A percentile compares a stretch with the other conserved stretches of the same genome.
Conservation (phyloP, 2,113 vertebrate species). For the Cochlearius cochlearius region DNA sequence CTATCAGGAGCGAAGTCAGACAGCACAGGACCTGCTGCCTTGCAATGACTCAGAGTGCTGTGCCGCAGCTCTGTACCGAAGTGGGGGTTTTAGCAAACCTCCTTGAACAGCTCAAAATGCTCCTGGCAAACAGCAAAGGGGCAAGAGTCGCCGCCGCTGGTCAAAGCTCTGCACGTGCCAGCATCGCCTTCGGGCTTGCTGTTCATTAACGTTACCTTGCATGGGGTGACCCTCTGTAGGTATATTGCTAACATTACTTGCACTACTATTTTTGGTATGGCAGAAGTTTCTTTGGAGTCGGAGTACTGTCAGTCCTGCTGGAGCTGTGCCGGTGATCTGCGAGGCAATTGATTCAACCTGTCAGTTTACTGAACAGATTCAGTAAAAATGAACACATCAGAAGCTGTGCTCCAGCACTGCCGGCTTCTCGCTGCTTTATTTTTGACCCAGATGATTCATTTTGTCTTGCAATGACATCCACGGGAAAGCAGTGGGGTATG, state of each 20-base stretch:
- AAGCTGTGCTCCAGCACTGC: background rate
- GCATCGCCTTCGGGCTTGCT: fast-evolving
- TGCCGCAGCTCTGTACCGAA: background rate
- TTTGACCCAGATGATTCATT: background rate
- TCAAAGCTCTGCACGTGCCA: fast-evolving
- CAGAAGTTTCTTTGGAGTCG: background rate
- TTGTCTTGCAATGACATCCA: background rate
- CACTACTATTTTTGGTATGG: background rate
- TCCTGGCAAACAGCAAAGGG: background rate
- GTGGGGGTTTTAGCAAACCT: fast-evolving
- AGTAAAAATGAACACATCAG: background rate
- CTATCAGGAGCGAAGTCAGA: background rate
- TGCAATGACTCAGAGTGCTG: background rate
- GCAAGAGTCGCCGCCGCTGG: background rate
- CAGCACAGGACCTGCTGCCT: background rate
- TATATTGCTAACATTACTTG: background rate
- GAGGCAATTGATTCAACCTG: background rate
- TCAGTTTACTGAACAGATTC: background rate
- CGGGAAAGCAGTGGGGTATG: background rate
- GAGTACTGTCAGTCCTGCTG: background rate
- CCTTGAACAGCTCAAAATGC: background rate
- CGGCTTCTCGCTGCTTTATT: fast-evolving
- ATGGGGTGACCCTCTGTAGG: fast-evolving
- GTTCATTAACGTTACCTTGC: background rate
- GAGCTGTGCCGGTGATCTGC: background rate